Evolutionary conservation across 2,113 vertebrate species (phyloP).

Genomic region (Ceratotherium simum): DNA sequence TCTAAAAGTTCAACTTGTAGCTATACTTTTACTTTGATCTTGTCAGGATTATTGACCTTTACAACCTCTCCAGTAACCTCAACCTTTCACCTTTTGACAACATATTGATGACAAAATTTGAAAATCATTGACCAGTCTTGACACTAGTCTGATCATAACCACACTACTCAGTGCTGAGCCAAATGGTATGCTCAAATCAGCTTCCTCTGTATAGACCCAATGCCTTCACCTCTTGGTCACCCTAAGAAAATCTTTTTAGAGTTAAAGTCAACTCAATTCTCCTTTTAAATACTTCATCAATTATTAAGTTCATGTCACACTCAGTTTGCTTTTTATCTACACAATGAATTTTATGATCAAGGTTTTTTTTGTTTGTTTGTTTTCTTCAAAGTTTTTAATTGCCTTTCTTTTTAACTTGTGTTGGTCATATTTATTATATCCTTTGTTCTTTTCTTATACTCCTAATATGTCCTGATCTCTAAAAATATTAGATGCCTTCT

Average conservation of each 20-base stretch:
- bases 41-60: neutral
- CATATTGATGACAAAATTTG: neutral
- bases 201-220: neutral
- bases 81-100: neutral
- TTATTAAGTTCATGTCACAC: conserved; percentile 39
- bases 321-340: conserved; percentile 57
- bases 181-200: neutral
- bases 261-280: neutral
- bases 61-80: neutral
- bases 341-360: neutral
- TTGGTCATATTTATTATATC: neutral
- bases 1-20: neutral
- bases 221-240: neutral
- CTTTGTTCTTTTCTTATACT: neutral
- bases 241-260: conserved; percentile 19
- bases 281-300: conserved; percentile 32
- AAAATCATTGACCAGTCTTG: neutral
- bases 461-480: neutral
- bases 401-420: conserved; percentile 20
- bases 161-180: neutral
- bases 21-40: neutral
- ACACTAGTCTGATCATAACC: neutral
- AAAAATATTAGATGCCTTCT: neutral
- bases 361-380: conserved; percentile 1
- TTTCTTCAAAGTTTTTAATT: conserved; percentile 30